Base-by-base conservation (phyloP, 2,888 invertebrate species). In the Lepidocyrtinus sp. region DNA sequence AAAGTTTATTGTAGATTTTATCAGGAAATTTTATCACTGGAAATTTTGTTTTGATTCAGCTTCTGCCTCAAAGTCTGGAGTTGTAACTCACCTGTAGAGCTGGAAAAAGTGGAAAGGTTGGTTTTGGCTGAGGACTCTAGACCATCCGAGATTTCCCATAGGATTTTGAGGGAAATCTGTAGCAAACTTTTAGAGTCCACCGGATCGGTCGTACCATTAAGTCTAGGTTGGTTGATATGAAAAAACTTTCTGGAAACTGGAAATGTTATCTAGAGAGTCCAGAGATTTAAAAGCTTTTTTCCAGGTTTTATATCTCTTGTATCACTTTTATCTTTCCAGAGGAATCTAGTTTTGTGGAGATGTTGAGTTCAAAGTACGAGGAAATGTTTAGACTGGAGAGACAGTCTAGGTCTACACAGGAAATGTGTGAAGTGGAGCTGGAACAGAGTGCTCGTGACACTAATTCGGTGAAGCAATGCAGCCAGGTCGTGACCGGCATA, bases 81-180 rank as follows among this genome's bases (percentile, higher is more conserved):
- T 21, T 26, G 26, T 7, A 80, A 74, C 25, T 26, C 74, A 80
- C 79, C 79, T 80, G 79, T 80, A 27, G 79, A 80, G 63, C 64
- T 27, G 3, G 27, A 63, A 19, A 55, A 61, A 25, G 27, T 74
- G 21, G 59, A 25, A 21, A 22, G 5, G 21, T 19, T 80, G 36
- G 70, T 80, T 2, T 24, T 22, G 0, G 21, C 55, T n/a, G n/a
- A n/a, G n/a, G n/a, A n/a, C n/a, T n/a, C n/a, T n/a, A n/a, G 64
- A 22, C 70, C 24, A 26, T 24, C 70, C 21, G 65, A 70, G 24
- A 24, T 22, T 46, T 63, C 74, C n/a, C 79, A 80, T 24, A 63
- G 74, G 61, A 9, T 27, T 2, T 63, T 74, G 3, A 70, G 70
- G 15, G 63, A 61, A n/a, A 63, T 75, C n/a, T 80, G 79, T 27